Base-by-base conservation (phyloP, 2,888 invertebrate species). In the Spisula subtruncata region DNA sequence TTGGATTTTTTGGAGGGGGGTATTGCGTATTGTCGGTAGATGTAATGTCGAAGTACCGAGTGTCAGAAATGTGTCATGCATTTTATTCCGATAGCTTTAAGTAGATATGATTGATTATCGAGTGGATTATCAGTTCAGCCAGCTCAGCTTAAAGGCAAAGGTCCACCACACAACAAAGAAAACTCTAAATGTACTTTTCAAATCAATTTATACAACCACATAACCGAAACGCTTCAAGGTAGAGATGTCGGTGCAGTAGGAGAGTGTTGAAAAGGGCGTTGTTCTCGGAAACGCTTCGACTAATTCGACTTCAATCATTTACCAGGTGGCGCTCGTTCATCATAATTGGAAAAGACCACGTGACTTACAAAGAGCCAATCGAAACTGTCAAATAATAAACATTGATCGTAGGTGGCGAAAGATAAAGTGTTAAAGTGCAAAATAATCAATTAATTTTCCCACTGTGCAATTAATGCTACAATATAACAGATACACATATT, bases 181-280 rank as follows among this genome's bases (percentile, higher is more conserved):
- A 25, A 75, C 35, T 35, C 32, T 32, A 75, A 75, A 75, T 75
- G 75, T 75, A 75, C 75, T 75, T 75, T 66, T 75, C n/a, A 75
- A 35, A 75, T 75, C 75, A 75, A 75, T 75, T 75, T 35, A 75
- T 75, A 18, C 32, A 75, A 75, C 75, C 75, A 16, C 75, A 35
- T 32, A 75, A 20, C 25, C 16, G 12, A 75, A 75, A 12, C 35
- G 75, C 75, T 75, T 75, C 32, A 75, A 75, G 75, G 75, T 35
- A 75, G 32, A 32, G 35, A 75, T 2, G 75, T 5, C 5, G 32
- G 16, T 32, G 25, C 16, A 75, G 18, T 32, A 75, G n/a, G 25
- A 66, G 6, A 32, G 16, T 35, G 16, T 75, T 35, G 1, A 16
- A 35, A 2, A 35, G 75, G 75, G 75, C 29, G 75, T 35, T 16